Conservation (phyloP, 2,888 invertebrate species). For the Lithosia quadra region DNA sequence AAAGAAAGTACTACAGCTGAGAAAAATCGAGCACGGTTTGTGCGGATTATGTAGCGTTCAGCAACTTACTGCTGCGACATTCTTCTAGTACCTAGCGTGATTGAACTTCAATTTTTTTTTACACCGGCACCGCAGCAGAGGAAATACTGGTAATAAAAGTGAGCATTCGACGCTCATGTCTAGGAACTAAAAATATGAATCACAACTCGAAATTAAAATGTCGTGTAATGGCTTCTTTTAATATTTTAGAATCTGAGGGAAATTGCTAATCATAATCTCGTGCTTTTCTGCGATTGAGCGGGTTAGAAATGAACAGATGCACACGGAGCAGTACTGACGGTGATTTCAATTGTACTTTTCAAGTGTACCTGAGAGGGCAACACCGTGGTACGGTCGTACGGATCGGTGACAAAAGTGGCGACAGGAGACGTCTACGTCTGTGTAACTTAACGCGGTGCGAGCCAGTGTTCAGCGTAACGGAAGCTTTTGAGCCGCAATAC, state of each 20-base stretch:
- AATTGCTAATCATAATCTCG: too few species aligned
- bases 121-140: too few species aligned
- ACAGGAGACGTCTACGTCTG: slow-evolving; percentile 52
- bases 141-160: neutral
- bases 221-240: neutral
- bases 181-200: neutral
- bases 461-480: slow-evolving; percentile 60
- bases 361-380: slow-evolving; percentile 6
- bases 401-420: slow-evolving; percentile 54
- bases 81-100: slow-evolving; percentile 41
- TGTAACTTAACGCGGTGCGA: slow-evolving; percentile 63
- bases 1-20: slow-evolving; percentile 39
- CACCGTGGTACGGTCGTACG: slow-evolving; percentile 35
- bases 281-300: too few species aligned
- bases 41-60: slow-evolving; percentile 29
- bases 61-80: slow-evolving; percentile 34
- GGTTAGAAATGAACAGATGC: too few species aligned
- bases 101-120: slow-evolving; percentile 33
- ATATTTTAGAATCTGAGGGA: neutral
- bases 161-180: neutral
- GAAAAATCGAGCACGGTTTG: slow-evolving; percentile 33
- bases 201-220: neutral
- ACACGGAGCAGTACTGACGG: neutral
- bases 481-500: slow-evolving; percentile 54
- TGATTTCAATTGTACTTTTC: slow-evolving; percentile 3